Base-by-base conservation (phyloP, 2,888 invertebrate species). In the Polylopha cassiicola region DNA sequence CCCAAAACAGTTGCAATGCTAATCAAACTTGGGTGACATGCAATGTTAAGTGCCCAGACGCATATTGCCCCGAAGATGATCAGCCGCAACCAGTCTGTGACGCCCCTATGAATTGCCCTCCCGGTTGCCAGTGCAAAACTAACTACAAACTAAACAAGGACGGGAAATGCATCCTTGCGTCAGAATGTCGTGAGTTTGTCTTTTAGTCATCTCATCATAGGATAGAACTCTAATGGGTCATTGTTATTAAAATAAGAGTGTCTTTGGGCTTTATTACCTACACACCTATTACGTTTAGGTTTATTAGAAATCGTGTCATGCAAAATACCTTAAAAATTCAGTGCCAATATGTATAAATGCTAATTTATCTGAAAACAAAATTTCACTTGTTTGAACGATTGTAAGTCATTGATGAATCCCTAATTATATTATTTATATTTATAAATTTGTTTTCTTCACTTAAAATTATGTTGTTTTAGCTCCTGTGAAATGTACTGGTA, bases 141-240 rank as follows among this genome's bases (percentile, higher is more conserved):
- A 46, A 46, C 34, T 43, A 43, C 16, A 38, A 24, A 28, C 34
- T 38, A 14, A 23, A 46, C 15, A 10, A 30, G 10, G 8, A 8
- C 18, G 46, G 43, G 17, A 26, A 43, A 14, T 46, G 46, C 14
- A 34, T 43, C 15, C 32, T 36, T 21, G 46, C 43, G 9, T 43
- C 46, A 5, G 46, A 46, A 32, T 46, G 46, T 15, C 38, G 46
- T 46, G n/a, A 46, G 46, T 38, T 20, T 7, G n/a, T n/a, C n/a
- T n/a, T n/a, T n/a, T 29, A 4, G 7, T 14, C n/a, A n/a, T n/a
- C n/a, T n/a, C n/a, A n/a, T n/a, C n/a, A n/a, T n/a, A n/a, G n/a
- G n/a, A n/a, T n/a, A n/a, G n/a, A n/a, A n/a, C n/a, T n/a, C n/a
- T n/a, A n/a, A n/a, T n/a, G n/a, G n/a, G n/a, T n/a, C n/a, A n/a